Evolutionary conservation across 2,797 vertebrate species (phyloP).

Genomic region (Psittacula derbiana): DNA sequence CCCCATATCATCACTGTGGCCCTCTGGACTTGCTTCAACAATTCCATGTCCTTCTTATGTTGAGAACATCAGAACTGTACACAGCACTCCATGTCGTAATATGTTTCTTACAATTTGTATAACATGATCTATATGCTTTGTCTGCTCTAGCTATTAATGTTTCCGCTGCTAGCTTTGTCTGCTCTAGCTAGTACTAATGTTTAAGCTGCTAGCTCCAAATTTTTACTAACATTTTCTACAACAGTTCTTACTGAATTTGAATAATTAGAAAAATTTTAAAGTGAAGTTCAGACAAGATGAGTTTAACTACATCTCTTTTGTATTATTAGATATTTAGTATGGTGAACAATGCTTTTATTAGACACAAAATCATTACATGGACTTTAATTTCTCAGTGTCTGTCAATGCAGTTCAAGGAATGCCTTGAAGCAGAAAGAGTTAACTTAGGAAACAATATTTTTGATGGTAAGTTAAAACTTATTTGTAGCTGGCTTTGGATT

Average conservation of each 20-base stretch:
- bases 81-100: neutral
- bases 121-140: neutral
- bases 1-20: neutral
- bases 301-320: neutral
- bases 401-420: neutral
- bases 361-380: neutral
- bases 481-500: neutral
- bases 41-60: neutral
- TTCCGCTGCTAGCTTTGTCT: neutral
- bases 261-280: neutral
- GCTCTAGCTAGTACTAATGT: neutral
- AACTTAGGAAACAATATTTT: neutral
- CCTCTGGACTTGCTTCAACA: neutral
- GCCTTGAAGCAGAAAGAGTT: neutral
- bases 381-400: slow-evolving; percentile 1
- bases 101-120: neutral
- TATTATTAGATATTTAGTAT: neutral
- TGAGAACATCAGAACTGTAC: neutral
- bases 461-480: neutral
- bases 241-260: neutral
- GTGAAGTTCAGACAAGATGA: neutral
- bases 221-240: neutral
- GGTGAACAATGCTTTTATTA: neutral
- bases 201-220: neutral
- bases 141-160: neutral